Percentiles rank a stretch among this genome's conserved stretches.
Evolutionary conservation across 2,797 vertebrate species (phyloP).

Genomic region (Pogoniulus pusillus): DNA sequence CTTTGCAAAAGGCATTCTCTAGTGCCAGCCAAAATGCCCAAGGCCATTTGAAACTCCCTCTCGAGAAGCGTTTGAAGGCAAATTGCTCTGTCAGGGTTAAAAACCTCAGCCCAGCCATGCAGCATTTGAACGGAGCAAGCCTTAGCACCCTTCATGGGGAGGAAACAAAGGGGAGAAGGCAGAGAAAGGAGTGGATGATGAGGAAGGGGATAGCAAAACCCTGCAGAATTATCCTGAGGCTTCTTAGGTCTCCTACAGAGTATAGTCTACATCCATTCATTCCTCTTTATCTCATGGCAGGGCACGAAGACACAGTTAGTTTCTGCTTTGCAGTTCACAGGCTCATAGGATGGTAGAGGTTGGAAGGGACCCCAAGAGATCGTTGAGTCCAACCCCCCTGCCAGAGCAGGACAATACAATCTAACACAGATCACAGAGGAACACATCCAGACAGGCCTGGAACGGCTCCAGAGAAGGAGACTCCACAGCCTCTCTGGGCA

Average conservation of each 20-base stretch:
- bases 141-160: neutral
- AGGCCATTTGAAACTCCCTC: neutral
- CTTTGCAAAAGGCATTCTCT: constrained; percentile 11
- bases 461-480: too few species aligned
- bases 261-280: neutral
- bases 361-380: too few species aligned
- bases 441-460: too few species aligned
- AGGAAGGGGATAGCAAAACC: neutral
- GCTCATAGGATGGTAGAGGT: too few species aligned
- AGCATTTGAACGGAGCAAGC: neutral
- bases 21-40: constrained; percentile 2
- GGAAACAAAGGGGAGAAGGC: neutral
- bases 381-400: too few species aligned
- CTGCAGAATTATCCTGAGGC: neutral
- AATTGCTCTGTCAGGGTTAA: neutral
- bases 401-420: too few species aligned
- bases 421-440: too few species aligned
- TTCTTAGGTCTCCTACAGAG: neutral
- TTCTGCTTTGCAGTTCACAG: too few species aligned
- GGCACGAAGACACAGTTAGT: too few species aligned
- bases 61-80: neutral
- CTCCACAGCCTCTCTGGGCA: too few species aligned
- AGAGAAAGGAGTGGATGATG: neutral
- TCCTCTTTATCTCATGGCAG: neutral
- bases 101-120: neutral